phyloP scores from a whole-genome alignment of 2,888 invertebrate species.

The Dasysyrphus albostriatus region DNA sequence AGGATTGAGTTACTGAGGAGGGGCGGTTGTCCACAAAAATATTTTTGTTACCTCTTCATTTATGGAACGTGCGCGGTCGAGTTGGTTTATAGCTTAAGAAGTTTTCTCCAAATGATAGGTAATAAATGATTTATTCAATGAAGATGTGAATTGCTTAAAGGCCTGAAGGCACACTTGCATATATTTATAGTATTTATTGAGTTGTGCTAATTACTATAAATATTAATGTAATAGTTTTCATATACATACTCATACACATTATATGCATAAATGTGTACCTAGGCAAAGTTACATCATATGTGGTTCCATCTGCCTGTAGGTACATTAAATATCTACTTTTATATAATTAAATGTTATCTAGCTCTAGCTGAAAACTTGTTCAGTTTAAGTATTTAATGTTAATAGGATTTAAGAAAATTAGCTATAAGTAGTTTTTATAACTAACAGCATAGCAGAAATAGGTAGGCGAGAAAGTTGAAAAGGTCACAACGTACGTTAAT shows the following conservation, averaged over 20 bases:
- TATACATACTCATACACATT: neutral
- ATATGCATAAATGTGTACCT: slow-evolving; percentile 33
- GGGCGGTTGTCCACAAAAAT: slow-evolving; percentile 38
- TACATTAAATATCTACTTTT: neutral
- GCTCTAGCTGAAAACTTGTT: slow-evolving; percentile 50
- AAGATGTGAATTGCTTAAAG: slow-evolving; percentile 48
- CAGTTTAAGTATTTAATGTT: neutral
- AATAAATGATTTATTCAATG: slow-evolving; percentile 43
- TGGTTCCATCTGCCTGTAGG: slow-evolving; percentile 21
- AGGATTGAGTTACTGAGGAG: neutral
- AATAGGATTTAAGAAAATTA: slow-evolving; percentile 7
- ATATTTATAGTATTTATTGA: slow-evolving; percentile 24
- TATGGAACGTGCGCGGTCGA: slow-evolving; percentile 37
- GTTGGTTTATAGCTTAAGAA: slow-evolving; percentile 21
- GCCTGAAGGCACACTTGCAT: slow-evolving; percentile 49
- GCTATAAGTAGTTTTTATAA: neutral
- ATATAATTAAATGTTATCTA: slow-evolving; percentile 20
- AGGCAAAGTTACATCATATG: slow-evolving; percentile 61
- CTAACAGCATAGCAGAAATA: neutral
- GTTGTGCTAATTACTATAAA: slow-evolving; percentile 53
- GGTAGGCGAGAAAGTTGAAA: neutral
- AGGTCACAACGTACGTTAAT: neutral
- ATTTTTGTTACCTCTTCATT: slow-evolving; percentile 39
- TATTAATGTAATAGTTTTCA: slow-evolving; percentile 33
- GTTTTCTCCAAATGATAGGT: slow-evolving; percentile 47